phyloP scores from a whole-genome alignment of 2,113 vertebrate species.

The Corvus hawaiiensis region DNA sequence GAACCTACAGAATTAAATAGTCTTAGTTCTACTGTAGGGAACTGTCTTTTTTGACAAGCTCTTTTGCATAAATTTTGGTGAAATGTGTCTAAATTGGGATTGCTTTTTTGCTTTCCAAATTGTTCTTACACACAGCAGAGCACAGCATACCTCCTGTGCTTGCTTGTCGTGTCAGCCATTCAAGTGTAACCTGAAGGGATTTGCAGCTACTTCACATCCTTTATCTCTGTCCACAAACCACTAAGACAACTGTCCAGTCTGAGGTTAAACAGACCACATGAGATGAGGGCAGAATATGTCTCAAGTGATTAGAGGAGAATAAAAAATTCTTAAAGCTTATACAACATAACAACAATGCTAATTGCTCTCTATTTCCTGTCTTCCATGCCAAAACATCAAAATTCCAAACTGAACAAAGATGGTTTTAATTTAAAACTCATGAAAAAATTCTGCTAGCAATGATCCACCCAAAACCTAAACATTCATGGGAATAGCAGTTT shows the following conservation, averaged over 20 bases:
- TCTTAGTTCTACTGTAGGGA: background rate
- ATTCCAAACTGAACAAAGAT: background rate
- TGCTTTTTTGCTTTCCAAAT: background rate
- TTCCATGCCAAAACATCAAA: background rate
- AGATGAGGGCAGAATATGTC: background rate
- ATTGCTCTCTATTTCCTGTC: background rate
- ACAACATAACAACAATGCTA: background rate
- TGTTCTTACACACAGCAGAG: background rate
- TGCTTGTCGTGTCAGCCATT: fast-evolving
- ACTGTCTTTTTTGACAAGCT: background rate
- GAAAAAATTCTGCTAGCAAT: background rate
- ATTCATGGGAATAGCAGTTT: background rate
- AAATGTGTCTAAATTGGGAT: background rate
- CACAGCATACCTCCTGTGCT: background rate
- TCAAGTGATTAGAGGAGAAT: background rate
- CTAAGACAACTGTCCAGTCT: background rate
- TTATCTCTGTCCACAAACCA: background rate
- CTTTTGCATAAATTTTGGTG: background rate
- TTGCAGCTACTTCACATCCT: background rate
- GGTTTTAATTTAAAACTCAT: background rate
- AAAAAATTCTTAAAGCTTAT: background rate
- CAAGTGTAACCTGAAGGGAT: background rate
- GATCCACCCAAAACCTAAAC: background rate
- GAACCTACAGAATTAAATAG: background rate
- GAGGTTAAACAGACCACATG: background rate